Evolutionary conservation across 2,113 vertebrate genomes (phyloP).

Genomic region (Cyprinodon brontotheroides): DNA sequence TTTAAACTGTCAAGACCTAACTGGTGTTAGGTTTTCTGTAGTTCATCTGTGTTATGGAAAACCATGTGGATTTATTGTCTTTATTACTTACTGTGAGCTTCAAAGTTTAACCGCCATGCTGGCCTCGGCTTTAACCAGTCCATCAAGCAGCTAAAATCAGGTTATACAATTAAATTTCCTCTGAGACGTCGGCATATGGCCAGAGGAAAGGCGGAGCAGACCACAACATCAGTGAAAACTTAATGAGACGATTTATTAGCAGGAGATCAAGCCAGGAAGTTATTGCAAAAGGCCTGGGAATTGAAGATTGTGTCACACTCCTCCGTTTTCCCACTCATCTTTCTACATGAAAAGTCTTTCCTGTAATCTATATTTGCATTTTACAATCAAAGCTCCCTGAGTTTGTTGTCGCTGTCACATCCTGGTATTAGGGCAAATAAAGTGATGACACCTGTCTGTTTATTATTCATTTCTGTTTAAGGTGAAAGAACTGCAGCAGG

Average conservation of each 20-base stretch:
- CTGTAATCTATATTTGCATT: constrained; percentile 9
- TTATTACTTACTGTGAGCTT: constrained; percentile 46
- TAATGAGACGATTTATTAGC: constrained; percentile 37
- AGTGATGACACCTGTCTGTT: background rate
- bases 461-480: constrained; percentile 15
- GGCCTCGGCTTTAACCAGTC: constrained; percentile 43
- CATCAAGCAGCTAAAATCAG: constrained; percentile 47
- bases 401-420: constrained; percentile 13
- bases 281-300: constrained; percentile 15
- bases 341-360: constrained; percentile 16
- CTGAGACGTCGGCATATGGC: constrained; percentile 22
- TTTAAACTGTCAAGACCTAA: constrained; percentile 23
- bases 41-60: constrained; percentile 10
- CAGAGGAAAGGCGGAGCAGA: constrained; percentile 18
- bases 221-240: constrained; percentile 19
- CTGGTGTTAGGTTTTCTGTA: constrained; percentile 24
- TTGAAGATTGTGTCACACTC: constrained; percentile 2
- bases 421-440: background rate
- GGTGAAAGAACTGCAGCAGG: constrained; percentile 57
- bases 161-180: constrained; percentile 27
- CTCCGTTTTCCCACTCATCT: constrained; percentile 8
- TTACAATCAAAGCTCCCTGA: background rate
- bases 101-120: constrained; percentile 28
- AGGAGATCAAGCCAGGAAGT: constrained; percentile 13
- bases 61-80: constrained; percentile 11